A percentile compares a stretch with the other conserved stretches of the same genome.
phyloP scores from a whole-genome alignment of 2,888 invertebrate species.

The Buathra laborator region DNA sequence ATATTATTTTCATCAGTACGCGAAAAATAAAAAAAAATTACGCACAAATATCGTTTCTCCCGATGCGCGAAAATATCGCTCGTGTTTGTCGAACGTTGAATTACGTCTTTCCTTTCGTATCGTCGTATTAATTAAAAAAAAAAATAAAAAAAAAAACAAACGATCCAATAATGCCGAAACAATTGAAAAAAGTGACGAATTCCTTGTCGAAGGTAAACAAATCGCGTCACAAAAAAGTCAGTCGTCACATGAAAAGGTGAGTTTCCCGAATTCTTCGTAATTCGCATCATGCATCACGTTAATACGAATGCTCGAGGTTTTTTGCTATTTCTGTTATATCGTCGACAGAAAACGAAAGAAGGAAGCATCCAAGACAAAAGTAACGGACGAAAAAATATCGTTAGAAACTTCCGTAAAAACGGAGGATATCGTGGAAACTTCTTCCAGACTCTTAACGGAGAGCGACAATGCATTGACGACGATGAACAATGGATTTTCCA shows the following conservation, averaged over 20 bases:
- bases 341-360: slow-evolving; percentile 41
- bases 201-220: slow-evolving; percentile 9
- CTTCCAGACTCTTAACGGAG: background rate
- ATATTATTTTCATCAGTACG: too few species aligned
- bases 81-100: background rate
- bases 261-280: background rate
- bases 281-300: background rate
- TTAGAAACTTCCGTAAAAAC: background rate
- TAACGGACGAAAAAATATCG: too few species aligned
- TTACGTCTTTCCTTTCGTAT: background rate
- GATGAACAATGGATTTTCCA: slow-evolving; percentile 26
- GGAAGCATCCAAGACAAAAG: background rate
- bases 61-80: too few species aligned
- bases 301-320: background rate
- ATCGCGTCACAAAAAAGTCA: background rate
- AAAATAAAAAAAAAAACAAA: too few species aligned
- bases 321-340: background rate
- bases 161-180: background rate
- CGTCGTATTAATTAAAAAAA: background rate
- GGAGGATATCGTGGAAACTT: background rate
- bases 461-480: background rate
- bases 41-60: too few species aligned
- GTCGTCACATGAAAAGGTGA: slow-evolving; percentile 10
- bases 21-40: too few species aligned
- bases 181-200: background rate